Evolutionary conservation across 2,797 vertebrate species (phyloP).

Genomic region (Octomys mimax): DNA sequence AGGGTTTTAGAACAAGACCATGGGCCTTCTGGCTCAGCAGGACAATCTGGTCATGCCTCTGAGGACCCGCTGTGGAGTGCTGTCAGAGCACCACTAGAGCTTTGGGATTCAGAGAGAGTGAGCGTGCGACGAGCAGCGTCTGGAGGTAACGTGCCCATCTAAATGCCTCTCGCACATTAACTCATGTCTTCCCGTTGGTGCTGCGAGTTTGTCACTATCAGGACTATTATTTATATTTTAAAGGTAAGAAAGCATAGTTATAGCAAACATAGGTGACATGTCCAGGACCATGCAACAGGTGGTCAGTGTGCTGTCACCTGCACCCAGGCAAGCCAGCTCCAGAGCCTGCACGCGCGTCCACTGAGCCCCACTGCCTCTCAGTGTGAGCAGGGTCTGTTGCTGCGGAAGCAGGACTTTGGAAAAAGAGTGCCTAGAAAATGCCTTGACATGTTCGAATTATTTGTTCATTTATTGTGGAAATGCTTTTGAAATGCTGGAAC

Average conservation of each 20-base stretch:
- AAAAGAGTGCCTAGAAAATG: constrained; percentile 18
- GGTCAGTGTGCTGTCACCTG: neutral
- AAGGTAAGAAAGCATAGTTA: neutral
- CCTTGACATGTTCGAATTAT: constrained; percentile 61
- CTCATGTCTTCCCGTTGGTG: neutral
- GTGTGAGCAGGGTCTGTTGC: neutral
- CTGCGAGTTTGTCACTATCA: neutral
- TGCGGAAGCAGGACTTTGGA: neutral
- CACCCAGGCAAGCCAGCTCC: neutral
- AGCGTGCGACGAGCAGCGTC: neutral
- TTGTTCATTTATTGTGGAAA: constrained; percentile 37
- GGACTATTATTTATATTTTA: neutral
- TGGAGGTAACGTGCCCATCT: neutral
- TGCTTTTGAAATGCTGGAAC: constrained; percentile 63
- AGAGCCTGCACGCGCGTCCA: rapidly evolving
- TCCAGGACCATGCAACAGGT: neutral
- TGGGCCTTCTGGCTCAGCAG: neutral
- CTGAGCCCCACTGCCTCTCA: rapidly evolving
- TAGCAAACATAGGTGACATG: neutral
- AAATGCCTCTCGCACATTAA: neutral
- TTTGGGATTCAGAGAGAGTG: neutral
- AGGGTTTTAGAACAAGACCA: neutral
- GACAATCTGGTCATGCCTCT: neutral
- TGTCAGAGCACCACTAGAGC: neutral
- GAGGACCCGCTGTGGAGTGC: neutral